Base-by-base conservation (phyloP, 1,140 invertebrate genomes). In the Prorops nasuta region DNA sequence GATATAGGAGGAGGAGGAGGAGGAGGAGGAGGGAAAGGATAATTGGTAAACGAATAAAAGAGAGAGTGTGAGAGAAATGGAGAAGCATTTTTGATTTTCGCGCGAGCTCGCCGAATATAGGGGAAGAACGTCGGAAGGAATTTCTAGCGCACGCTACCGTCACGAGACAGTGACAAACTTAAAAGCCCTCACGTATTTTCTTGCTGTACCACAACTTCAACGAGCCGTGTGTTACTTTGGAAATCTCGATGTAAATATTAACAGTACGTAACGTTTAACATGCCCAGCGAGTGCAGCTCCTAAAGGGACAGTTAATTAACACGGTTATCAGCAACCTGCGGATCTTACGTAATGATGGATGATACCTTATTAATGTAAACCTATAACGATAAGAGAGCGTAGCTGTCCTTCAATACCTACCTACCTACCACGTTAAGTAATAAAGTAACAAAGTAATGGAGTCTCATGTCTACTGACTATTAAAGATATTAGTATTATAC, bases 181-280 rank as follows among this genome's bases (percentile, higher is more conserved):
- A n/a, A n/a, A n/a, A n/a, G n/a, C n/a, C n/a, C n/a, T n/a, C n/a
- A n/a, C n/a, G n/a, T n/a, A n/a, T n/a, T n/a, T n/a, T n/a, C n/a
- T n/a, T n/a, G 62, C 63, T 68, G 60, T 67, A 62, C 61, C 64
- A n/a, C 65, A 71, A 44, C 24, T 60, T 58, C 55, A 58, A 67
- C 62, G 58, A 61, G 55, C 67, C 63, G 59, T 70, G 64, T 63
- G 64, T 69, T 67, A 66, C 47, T 64, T 58, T 54, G 43, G 60
- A 56, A 66, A 69, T 70, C 60, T 76, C 65, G 70, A 74, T 77
- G 74, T 77, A 77, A 74, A 77, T 77, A 77, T 72, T 76, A 71
- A 73, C 61, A 72, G 58, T 58, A 57, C 54, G 45, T 72, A 72
- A 63, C 58, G 54, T 69, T 60, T 44, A 65, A 62, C 56, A 44